A percentile compares a stretch with the other conserved stretches of the same genome.
Conservation (phyloP, 2,797 vertebrate genomes). For the Cheirogaleus major region DNA sequence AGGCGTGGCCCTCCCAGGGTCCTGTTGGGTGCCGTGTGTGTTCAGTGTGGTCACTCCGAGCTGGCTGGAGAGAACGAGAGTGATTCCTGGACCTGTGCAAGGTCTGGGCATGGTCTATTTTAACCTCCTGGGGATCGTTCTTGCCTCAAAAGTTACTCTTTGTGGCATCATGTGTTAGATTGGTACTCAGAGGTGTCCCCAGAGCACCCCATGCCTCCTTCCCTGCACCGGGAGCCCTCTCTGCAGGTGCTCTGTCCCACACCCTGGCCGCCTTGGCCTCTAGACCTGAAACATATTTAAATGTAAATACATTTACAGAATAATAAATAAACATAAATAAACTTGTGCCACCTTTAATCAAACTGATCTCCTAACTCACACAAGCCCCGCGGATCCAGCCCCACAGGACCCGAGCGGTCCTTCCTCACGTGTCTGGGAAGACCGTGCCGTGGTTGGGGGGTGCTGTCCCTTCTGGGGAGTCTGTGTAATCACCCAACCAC, state of each 20-base stretch:
- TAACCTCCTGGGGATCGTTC: too few relatives aligned
- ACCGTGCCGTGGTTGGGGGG: rapidly evolving
- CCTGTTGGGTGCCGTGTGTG: not conserved
- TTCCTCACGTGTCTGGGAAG: not conserved
- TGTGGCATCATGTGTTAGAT: not conserved
- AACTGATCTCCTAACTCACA: not conserved
- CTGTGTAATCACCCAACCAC: not conserved
- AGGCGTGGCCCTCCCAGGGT: not conserved
- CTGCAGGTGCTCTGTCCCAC: not conserved
- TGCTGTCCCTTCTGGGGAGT: not conserved
- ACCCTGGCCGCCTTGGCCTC: not conserved
- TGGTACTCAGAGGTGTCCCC: not conserved
- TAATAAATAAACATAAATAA: too few relatives aligned
- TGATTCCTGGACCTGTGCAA: not conserved
- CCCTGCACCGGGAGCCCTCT: not conserved
- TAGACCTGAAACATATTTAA: not conserved
- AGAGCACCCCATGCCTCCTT: not conserved
- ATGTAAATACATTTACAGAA: constrained; percentile 14
- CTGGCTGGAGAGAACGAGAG: not conserved
- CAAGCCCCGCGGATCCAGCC: rapidly evolving
- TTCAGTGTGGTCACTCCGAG: too few relatives aligned
- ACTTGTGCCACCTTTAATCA: not conserved
- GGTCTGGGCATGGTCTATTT: not conserved
- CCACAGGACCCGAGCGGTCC: rapidly evolving
- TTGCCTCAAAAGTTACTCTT: not conserved